Evolutionary conservation across 2,113 vertebrate genomes (phyloP).

Genomic region (Azemiops feae): DNA sequence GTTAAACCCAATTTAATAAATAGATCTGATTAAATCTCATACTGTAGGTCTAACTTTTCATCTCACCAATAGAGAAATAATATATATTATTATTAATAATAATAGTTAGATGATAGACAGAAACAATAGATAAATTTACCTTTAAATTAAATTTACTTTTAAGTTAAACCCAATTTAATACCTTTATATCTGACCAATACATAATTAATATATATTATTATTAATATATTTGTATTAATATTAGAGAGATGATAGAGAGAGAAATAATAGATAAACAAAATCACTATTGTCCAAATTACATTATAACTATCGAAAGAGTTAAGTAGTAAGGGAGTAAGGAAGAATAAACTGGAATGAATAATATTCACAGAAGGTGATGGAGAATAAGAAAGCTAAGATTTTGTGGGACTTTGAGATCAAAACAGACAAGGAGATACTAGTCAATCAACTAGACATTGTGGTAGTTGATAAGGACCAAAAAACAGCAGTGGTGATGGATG

Average conservation of each 20-base stretch:
- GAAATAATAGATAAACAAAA: neutral
- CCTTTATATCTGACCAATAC: neutral
- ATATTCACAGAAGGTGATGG: neutral
- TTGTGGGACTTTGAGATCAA: too few relatives aligned
- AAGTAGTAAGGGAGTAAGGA: neutral
- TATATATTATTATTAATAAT: neutral
- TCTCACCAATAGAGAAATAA: neutral
- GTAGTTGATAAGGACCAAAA: too few relatives aligned
- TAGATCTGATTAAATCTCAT: neutral
- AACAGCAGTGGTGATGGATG: too few relatives aligned
- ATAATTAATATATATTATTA: too few relatives aligned
- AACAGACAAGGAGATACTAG: too few relatives aligned
- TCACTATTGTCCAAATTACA: neutral
- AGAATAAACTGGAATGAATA: neutral
- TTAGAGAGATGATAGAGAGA: neutral
- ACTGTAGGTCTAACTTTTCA: neutral
- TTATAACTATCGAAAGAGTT: neutral
- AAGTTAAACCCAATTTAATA: neutral
- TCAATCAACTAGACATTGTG: too few relatives aligned
- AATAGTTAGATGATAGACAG: neutral
- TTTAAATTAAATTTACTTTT: too few relatives aligned
- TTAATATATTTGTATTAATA: too few relatives aligned
- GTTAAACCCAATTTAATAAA: neutral
- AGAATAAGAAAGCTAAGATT: too few relatives aligned
- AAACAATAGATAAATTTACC: neutral